These are phyloP conservation scores for Cherax destructor DNA, from an alignment of 1,140 invertebrate genomes.

Conservation along the genomic window DNA sequence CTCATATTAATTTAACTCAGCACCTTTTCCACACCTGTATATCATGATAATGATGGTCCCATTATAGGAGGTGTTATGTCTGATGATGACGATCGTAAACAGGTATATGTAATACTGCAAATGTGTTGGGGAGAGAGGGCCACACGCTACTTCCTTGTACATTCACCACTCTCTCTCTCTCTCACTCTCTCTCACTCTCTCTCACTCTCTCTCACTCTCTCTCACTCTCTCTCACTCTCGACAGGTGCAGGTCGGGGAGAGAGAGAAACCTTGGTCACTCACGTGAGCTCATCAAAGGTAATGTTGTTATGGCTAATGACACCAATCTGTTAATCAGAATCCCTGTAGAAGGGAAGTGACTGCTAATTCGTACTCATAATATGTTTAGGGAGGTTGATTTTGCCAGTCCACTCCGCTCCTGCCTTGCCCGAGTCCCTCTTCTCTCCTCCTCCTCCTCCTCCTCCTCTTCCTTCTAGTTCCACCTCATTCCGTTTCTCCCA, in stretches of 20 bases:
- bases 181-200: neutral
- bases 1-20: too few species aligned
- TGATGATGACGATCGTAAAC: neutral
- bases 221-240: slow-evolving; percentile 5
- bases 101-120: neutral
- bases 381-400: slow-evolving; percentile 45
- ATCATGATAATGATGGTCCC: too few species aligned
- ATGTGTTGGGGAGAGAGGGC: neutral
- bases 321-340: slow-evolving; percentile 52
- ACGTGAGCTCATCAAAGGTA: slow-evolving; percentile 50
- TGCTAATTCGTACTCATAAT: slow-evolving; percentile 47
- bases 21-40: too few species aligned
- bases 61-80: neutral
- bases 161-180: slow-evolving; percentile 6
- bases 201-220: neutral
- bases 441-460: neutral
- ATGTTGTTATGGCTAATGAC: slow-evolving; percentile 54
- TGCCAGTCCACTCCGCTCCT: slow-evolving; percentile 19
- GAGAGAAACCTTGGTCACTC: slow-evolving; percentile 26
- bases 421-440: neutral
- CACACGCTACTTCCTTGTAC: neutral
- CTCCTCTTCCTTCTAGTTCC: slow-evolving; percentile 7
- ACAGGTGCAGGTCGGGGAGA: neutral
- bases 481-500: neutral
- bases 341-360: slow-evolving; percentile 36